Percentiles rank a stretch among this genome's conserved stretches.
phyloP scores from a whole-genome alignment of 2,888 invertebrate genomes.

The Hyposoter didymator region DNA sequence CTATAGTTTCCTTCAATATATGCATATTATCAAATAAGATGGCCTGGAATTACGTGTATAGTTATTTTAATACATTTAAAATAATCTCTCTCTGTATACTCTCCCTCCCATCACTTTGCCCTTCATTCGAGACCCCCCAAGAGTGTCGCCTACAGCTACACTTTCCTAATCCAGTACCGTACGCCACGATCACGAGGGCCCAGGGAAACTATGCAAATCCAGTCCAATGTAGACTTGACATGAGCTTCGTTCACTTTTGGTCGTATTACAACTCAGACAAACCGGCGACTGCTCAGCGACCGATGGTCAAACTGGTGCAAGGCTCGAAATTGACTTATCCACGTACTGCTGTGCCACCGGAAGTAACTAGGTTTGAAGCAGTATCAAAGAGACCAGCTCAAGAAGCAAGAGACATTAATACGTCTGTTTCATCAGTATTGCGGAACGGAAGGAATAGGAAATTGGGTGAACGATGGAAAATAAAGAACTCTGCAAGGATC shows the following conservation, averaged over 20 bases:
- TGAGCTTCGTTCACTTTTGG: background rate
- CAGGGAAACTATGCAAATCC: background rate
- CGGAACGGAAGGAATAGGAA: constrained; percentile 48
- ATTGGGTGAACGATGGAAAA: constrained; percentile 45
- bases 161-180: background rate
- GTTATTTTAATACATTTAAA: background rate
- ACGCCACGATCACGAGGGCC: background rate
- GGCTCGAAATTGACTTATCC: background rate
- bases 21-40: constrained; percentile 7
- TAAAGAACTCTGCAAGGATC: constrained; percentile 58
- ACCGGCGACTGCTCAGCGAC: background rate
- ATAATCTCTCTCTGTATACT: background rate
- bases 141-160: background rate
- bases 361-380: background rate
- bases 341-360: background rate
- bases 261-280: background rate
- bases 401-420: background rate
- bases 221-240: background rate
- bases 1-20: constrained; percentile 1
- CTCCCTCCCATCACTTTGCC: background rate
- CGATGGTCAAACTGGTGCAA: background rate
- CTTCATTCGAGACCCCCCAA: background rate
- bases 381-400: background rate
- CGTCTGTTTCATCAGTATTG: background rate
- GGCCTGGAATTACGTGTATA: background rate